These are phyloP conservation scores for Panopea generosa DNA, from an alignment of 2,888 invertebrate genomes.

Conservation along the genomic window DNA sequence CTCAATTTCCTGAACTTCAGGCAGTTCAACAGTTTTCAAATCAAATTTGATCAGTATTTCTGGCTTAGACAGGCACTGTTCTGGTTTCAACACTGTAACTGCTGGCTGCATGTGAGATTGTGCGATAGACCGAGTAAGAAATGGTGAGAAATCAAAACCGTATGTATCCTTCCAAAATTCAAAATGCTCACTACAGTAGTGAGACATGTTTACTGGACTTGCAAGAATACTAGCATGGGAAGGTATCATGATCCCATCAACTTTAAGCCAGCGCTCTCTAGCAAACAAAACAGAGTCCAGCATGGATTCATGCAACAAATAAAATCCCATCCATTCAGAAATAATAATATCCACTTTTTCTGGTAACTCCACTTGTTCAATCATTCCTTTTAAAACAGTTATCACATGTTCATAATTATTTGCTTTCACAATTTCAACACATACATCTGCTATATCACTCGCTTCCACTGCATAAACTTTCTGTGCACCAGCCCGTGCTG, in stretches of 20 bases:
- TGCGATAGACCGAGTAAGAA: slow-evolving; percentile 65
- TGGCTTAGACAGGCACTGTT: slow-evolving; percentile 74
- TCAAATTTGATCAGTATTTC: slow-evolving; percentile 75
- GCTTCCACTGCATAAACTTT: slow-evolving; percentile 84
- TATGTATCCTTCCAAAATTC: slow-evolving; percentile 82
- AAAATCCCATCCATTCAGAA: slow-evolving; percentile 85
- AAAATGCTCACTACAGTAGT: slow-evolving; percentile 75
- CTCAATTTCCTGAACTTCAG: slow-evolving; percentile 72
- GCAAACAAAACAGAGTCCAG: slow-evolving; percentile 82
- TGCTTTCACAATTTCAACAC: slow-evolving; percentile 76
- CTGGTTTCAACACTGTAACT: slow-evolving; percentile 68
- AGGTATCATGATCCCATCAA: slow-evolving; percentile 81
- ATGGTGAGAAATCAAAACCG: slow-evolving; percentile 82
- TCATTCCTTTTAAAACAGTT: slow-evolving; percentile 76
- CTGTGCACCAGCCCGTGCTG: slow-evolving; percentile 82
- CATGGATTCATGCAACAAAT: slow-evolving; percentile 84
- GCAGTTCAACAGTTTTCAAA: slow-evolving; percentile 73
- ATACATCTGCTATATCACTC: slow-evolving; percentile 76
- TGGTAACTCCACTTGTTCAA: slow-evolving; percentile 80
- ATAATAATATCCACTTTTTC: slow-evolving; percentile 82
- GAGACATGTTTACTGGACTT: slow-evolving; percentile 81
- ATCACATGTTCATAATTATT: slow-evolving; percentile 78
- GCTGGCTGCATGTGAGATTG: slow-evolving; percentile 72
- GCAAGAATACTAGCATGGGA: slow-evolving; percentile 78
- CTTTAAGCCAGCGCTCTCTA: slow-evolving; percentile 80